phyloP scores from a whole-genome alignment of 2,797 vertebrate species.

The Alexandromys oeconomus region DNA sequence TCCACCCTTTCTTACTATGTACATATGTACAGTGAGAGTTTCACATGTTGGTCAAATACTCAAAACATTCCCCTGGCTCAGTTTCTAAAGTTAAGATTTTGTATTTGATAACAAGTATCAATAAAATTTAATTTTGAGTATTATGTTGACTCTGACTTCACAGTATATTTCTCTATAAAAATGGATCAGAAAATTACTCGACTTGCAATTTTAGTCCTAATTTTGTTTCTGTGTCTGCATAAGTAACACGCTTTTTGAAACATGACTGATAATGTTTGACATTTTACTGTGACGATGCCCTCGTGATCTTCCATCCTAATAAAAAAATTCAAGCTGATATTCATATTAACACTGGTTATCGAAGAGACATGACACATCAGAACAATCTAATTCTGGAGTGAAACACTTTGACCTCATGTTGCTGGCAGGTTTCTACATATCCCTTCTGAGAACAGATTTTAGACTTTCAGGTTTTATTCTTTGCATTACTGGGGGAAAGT shows the following conservation, averaged over 20 bases:
- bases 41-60: not conserved
- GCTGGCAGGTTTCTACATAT: not conserved
- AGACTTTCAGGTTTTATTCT: not conserved
- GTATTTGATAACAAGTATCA: slow-evolving; percentile 46
- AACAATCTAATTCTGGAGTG: not conserved
- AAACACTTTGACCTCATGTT: slow-evolving; percentile 7
- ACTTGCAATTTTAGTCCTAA: not conserved
- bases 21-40: not conserved
- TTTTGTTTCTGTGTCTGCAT: not conserved
- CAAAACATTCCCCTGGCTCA: not conserved
- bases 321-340: slow-evolving; percentile 15
- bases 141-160: not conserved
- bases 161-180: not conserved
- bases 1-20: not conserved
- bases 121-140: not conserved
- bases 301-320: not conserved
- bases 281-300: not conserved
- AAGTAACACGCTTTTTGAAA: not conserved
- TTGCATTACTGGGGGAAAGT: accelerated
- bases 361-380: not conserved
- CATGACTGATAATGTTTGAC: slow-evolving; percentile 22
- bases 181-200: not conserved
- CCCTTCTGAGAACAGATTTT: not conserved
- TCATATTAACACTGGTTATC: not conserved
- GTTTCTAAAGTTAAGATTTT: slow-evolving; percentile 47